These are phyloP conservation scores for Cinclus cinclus DNA, from an alignment of 2,113 vertebrate species.

Conservation along the genomic window DNA sequence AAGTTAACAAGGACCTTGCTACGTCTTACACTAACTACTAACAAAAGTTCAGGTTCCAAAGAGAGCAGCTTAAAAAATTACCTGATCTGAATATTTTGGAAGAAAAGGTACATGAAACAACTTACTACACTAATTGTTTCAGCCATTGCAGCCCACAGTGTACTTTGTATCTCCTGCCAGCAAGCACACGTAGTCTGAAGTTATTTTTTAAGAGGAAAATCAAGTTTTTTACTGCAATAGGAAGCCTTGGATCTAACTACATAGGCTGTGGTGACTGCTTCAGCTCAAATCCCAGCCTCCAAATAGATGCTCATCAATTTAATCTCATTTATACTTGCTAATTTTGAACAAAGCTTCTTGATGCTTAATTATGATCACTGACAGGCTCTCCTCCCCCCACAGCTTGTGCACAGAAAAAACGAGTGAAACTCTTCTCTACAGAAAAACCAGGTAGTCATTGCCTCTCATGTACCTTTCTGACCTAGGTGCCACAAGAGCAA, in stretches of 20 bases:
- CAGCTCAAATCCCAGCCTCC: not conserved
- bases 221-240: not conserved
- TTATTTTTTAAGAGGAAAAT: not conserved
- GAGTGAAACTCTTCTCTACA: not conserved
- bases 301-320: not conserved
- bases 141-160: not conserved
- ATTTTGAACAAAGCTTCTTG: not conserved
- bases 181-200: not conserved
- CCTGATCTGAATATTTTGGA: not conserved
- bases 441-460: not conserved
- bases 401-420: not conserved
- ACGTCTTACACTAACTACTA: not conserved
- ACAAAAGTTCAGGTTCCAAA: not conserved
- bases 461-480: not conserved
- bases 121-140: not conserved
- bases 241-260: not conserved
- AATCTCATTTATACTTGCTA: not conserved
- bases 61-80: not conserved
- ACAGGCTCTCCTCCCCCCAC: not conserved
- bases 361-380: not conserved
- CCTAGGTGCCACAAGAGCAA: not conserved
- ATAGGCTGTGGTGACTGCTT: not conserved
- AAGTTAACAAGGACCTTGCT: not conserved
- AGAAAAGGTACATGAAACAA: not conserved
- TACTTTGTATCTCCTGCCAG: not conserved